A percentile compares a stretch with the other conserved stretches of the same genome.
Evolutionary conservation across 2,113 vertebrate genomes (phyloP).

Genomic region (Ia io): DNA sequence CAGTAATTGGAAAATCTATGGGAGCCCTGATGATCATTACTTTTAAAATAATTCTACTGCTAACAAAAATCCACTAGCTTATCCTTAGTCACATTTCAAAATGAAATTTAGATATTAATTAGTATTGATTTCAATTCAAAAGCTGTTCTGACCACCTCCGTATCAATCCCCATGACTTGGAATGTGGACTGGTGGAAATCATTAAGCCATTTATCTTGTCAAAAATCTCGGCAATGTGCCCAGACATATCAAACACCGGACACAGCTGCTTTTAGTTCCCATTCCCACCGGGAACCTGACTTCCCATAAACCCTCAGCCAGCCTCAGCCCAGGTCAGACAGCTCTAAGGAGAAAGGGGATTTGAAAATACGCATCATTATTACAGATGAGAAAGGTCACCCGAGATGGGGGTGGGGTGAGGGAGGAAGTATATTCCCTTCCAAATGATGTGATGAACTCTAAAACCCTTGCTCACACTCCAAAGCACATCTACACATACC

Average conservation of each 20-base stretch:
- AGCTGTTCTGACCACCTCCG: not conserved
- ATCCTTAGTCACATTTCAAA: conserved; percentile 45
- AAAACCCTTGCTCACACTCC: not conserved
- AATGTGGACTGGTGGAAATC: conserved; percentile 14
- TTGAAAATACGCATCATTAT: not conserved
- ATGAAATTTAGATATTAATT: conserved; percentile 62
- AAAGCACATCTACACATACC: not conserved
- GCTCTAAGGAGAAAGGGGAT: not conserved
- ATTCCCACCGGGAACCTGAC: not conserved
- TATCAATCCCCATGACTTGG: conserved; percentile 4
- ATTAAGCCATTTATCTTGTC: conserved; percentile 38
- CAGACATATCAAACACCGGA: not conserved
- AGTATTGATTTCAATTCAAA: conserved; percentile 49
- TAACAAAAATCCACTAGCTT: conserved; percentile 46
- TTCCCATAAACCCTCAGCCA: not conserved
- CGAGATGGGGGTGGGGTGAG: not conserved
- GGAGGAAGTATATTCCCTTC: not conserved
- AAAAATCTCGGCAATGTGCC: not conserved
- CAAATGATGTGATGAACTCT: not conserved
- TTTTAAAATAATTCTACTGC: conserved; percentile 50
- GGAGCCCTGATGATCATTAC: not conserved
- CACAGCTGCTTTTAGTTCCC: not conserved
- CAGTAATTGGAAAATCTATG: conserved; percentile 52
- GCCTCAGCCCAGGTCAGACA: not conserved
- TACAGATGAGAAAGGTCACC: not conserved